These are phyloP conservation scores for Dione vanillae DNA, from an alignment of 2,888 invertebrate species.

Conservation along the genomic window DNA sequence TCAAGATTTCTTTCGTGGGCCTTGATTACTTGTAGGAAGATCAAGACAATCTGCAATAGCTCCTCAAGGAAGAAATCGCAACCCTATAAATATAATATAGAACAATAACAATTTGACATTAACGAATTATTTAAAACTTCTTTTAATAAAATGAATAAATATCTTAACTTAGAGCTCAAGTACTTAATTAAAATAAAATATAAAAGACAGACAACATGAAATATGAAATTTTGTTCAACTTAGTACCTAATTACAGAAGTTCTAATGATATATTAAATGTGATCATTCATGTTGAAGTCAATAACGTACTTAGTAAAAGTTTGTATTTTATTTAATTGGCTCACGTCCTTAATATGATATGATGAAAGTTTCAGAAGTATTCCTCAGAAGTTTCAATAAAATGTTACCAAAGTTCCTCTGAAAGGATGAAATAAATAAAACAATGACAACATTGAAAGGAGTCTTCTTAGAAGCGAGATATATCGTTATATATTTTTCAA, in stretches of 20 bases:
- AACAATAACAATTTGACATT: too few species aligned
- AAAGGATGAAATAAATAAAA: slow-evolving; percentile 42
- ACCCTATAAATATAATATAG: too few species aligned
- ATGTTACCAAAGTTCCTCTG: slow-evolving; percentile 31
- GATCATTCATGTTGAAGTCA: slow-evolving; percentile 15
- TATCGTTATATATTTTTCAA: slow-evolving; percentile 14
- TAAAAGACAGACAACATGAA: slow-evolving; percentile 4
- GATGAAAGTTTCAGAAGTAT: slow-evolving; percentile 32
- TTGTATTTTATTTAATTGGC: slow-evolving; percentile 35
- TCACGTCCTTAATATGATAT: slow-evolving; percentile 30
- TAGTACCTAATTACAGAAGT: slow-evolving; percentile 12
- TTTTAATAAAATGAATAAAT: background rate
- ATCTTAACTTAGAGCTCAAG: background rate
- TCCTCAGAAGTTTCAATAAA: slow-evolving; percentile 33
- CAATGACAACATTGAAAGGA: slow-evolving; percentile 48
- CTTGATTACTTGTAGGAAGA: too few species aligned
- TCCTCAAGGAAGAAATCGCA: too few species aligned
- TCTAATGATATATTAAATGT: slow-evolving; percentile 20
- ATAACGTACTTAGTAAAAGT: slow-evolving; percentile 22
- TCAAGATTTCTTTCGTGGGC: too few species aligned
- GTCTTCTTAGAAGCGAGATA: slow-evolving; percentile 41
- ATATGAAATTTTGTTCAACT: slow-evolving; percentile 8
- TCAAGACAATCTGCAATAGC: too few species aligned
- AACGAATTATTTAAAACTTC: too few species aligned
- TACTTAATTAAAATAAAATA: background rate